Percentiles rank a stretch among this genome's conserved stretches.
Conservation (phyloP, 2,888 invertebrate genomes). For the Dicycla oo region DNA sequence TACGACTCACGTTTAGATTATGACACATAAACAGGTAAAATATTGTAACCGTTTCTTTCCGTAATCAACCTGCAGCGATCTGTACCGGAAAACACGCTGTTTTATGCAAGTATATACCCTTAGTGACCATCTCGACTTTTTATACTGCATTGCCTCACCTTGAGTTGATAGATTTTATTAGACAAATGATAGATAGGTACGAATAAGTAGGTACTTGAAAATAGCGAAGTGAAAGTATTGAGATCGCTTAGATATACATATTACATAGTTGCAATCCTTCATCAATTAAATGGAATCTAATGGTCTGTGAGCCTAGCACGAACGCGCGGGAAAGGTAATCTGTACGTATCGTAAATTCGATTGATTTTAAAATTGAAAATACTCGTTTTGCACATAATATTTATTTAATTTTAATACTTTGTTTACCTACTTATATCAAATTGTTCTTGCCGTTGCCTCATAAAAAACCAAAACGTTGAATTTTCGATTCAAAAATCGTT, state of each 20-base stretch:
- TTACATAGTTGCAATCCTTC: conserved; percentile 8
- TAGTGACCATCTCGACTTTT: conserved; percentile 27
- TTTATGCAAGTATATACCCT: too few relatives aligned
- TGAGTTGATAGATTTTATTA: conserved; percentile 19
- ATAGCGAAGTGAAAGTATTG: conserved; percentile 11
- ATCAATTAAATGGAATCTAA: neutral
- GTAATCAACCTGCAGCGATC: too few relatives aligned
- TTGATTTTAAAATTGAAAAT: neutral
- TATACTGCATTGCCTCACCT: conserved; percentile 43
- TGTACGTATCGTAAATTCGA: too few relatives aligned
- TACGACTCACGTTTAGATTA: too few relatives aligned
- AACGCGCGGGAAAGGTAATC: neutral
- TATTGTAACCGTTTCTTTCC: too few relatives aligned
- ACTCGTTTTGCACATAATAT: neutral
- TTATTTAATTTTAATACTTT: neutral
- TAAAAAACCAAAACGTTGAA: neutral
- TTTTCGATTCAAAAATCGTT: neutral
- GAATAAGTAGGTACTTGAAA: conserved; percentile 9
- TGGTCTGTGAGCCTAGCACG: neutral
- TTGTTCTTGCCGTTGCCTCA: neutral
- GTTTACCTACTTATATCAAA: too few relatives aligned
- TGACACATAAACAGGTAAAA: too few relatives aligned
- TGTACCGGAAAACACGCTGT: too few relatives aligned
- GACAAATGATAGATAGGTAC: conserved; percentile 3
- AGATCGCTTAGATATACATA: neutral